A percentile compares a stretch with the other conserved stretches of the same genome.
phyloP scores from a whole-genome alignment of 1,140 invertebrate species.

The Camponotus pennsylvanicus region DNA sequence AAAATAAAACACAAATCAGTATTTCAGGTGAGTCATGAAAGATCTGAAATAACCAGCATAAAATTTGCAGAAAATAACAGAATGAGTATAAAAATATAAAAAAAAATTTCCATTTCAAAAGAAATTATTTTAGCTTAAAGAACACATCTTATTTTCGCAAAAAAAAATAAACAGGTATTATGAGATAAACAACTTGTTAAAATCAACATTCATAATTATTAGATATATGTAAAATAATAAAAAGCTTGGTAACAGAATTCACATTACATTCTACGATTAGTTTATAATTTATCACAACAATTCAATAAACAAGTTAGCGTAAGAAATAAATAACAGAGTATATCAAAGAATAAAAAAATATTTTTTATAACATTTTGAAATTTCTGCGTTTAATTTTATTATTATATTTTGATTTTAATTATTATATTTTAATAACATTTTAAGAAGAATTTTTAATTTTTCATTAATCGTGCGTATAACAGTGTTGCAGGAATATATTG shows the following conservation, averaged over 20 bases:
- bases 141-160: neutral
- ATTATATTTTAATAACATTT: too few species aligned
- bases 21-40: neutral
- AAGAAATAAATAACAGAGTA: neutral
- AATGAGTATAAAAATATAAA: neutral
- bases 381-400: neutral
- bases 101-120: neutral
- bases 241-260: neutral
- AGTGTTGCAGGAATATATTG: too few species aligned
- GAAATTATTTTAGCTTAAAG: neutral
- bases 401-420: too few species aligned
- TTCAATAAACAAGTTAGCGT: neutral
- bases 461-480: too few species aligned
- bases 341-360: neutral
- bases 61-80: neutral
- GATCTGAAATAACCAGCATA: neutral
- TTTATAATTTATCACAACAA: neutral
- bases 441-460: too few species aligned
- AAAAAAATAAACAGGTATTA: neutral
- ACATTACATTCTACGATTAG: neutral
- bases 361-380: neutral
- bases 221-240: too few species aligned
- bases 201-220: neutral
- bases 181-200: neutral
- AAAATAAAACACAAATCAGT: neutral